These are phyloP conservation scores for Aegotheles bennettii DNA, from an alignment of 2,113 vertebrate genomes.

Conservation along the genomic window DNA sequence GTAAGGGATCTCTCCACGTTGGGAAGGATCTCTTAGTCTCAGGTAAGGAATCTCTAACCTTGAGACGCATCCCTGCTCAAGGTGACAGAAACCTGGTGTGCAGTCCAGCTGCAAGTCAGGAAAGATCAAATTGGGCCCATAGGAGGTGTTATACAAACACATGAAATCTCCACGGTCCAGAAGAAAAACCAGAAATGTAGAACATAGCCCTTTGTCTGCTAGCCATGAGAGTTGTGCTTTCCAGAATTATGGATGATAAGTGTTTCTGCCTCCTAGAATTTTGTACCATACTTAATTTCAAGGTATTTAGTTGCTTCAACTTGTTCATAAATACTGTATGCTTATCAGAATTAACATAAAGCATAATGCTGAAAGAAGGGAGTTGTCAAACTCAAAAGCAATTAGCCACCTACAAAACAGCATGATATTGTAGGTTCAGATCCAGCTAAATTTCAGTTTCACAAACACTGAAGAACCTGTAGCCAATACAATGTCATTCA, in stretches of 20 bases:
- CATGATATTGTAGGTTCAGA: not conserved
- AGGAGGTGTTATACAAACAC: not conserved
- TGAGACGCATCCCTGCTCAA: too few species aligned
- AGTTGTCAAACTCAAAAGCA: not conserved
- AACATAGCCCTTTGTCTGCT: not conserved
- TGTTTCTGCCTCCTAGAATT: not conserved
- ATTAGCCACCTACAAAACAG: not conserved
- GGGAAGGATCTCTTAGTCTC: too few species aligned
- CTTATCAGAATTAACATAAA: not conserved
- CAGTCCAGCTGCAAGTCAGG: too few species aligned
- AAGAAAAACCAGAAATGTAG: not conserved
- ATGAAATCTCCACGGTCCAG: not conserved
- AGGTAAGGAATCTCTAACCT: too few species aligned
- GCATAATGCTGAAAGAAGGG: not conserved
- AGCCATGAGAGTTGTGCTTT: not conserved
- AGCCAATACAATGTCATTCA: not conserved
- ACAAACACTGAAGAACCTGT: not conserved
- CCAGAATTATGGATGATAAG: not conserved
- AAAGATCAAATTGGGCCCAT: too few species aligned
- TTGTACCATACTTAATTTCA: not conserved
- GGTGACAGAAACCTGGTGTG: too few species aligned
- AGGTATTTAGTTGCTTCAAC: not conserved
- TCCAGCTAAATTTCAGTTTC: slow-evolving; percentile 19
- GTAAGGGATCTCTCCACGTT: too few species aligned
- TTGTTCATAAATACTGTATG: not conserved